A percentile compares a stretch with the other conserved stretches of the same genome.
phyloP scores from a whole-genome alignment of 2,113 vertebrate genomes.

The Vidua chalybeata region DNA sequence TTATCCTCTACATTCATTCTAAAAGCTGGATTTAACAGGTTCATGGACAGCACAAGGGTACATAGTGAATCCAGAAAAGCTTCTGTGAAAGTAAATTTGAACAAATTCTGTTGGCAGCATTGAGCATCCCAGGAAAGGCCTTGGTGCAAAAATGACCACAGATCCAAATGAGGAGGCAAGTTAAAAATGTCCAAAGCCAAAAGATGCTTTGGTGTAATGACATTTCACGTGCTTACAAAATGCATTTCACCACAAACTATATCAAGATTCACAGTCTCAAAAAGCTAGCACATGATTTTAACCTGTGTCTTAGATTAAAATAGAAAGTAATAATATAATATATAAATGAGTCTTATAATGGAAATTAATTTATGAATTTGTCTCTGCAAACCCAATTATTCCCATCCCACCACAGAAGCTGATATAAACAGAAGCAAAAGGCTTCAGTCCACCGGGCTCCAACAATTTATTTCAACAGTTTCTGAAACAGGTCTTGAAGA shows the following conservation, averaged over 20 bases:
- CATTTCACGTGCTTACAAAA: background rate
- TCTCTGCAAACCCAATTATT: background rate
- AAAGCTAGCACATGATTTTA: background rate
- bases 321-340: background rate
- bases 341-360: background rate
- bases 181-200: background rate
- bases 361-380: background rate
- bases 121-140: background rate
- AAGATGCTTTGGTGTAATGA: background rate
- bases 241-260: background rate
- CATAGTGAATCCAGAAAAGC: background rate
- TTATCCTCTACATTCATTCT: background rate
- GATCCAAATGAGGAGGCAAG: background rate
- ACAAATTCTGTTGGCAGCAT: background rate
- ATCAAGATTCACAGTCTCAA: background rate
- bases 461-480: background rate
- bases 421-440: background rate
- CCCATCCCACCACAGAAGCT: background rate
- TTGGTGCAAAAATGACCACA: background rate
- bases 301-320: background rate
- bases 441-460: background rate
- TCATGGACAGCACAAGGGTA: rapidly evolving
- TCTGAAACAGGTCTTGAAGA: background rate
- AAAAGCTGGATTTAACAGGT: background rate
- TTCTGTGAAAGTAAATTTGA: background rate